Evolutionary conservation across 2,888 invertebrate species (phyloP).

Genomic region (Heteromurus nitidus): DNA sequence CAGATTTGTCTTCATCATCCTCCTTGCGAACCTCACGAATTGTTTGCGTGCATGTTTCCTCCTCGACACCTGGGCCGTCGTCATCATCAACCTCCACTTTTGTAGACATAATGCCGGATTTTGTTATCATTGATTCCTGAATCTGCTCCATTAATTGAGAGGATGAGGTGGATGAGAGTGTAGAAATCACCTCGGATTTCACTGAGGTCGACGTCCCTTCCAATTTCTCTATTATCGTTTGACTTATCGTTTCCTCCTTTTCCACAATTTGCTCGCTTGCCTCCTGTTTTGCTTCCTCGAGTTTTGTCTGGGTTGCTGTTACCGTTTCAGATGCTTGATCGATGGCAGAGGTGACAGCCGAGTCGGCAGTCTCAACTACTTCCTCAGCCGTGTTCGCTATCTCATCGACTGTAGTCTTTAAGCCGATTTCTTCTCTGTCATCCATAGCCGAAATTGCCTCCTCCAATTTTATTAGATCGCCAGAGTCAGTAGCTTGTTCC

Average conservation of each 20-base stretch:
- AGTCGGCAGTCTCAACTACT: slow-evolving; percentile 57
- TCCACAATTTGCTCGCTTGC: neutral
- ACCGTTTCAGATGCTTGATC: slow-evolving; percentile 60
- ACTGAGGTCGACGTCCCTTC: slow-evolving; percentile 1
- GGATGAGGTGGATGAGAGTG: neutral
- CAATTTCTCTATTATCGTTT: neutral
- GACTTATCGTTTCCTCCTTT: slow-evolving; percentile 9
- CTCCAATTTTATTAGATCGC: neutral
- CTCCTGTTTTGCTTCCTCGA: slow-evolving; percentile 28
- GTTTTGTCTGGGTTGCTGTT: slow-evolving; percentile 49
- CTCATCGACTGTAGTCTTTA: slow-evolving; percentile 19
- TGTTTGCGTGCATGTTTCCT: slow-evolving; percentile 61
- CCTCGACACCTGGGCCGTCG: slow-evolving; percentile 54
- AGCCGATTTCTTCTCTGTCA: neutral
- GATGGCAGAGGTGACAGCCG: slow-evolving; percentile 54
- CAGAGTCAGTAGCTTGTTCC: no score
- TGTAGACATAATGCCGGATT: slow-evolving; percentile 9
- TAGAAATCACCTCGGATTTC: slow-evolving; percentile 11
- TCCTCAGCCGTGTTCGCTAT: slow-evolving; percentile 36
- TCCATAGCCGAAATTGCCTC: no score
- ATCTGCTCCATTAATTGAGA: slow-evolving; percentile 47
- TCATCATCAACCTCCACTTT: slow-evolving; percentile 24
- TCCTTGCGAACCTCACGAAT: slow-evolving; percentile 5
- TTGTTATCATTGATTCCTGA: slow-evolving; percentile 52
- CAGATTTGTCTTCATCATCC: slow-evolving; percentile 46